These are phyloP conservation scores for Cryptophagus acutangulus DNA, from an alignment of 2,888 invertebrate genomes.

Conservation along the genomic window DNA sequence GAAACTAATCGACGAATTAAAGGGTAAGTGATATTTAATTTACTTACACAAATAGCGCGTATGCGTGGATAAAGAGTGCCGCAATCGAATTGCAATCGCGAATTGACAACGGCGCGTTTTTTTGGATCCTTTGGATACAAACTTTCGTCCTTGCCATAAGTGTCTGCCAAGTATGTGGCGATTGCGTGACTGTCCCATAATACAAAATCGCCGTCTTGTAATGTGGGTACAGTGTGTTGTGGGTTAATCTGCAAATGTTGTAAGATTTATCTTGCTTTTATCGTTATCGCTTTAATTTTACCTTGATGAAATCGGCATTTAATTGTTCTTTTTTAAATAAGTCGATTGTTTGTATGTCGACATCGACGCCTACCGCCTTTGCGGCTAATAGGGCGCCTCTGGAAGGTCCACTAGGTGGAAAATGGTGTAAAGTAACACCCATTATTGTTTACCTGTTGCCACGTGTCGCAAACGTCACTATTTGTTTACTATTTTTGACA, in stretches of 20 bases:
- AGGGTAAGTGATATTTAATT: neutral
- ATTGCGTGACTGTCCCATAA: conserved; percentile 68
- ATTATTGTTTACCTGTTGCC: too few relatives aligned
- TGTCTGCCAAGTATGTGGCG: conserved; percentile 57
- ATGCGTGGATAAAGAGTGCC: conserved; percentile 59
- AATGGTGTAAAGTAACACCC: conserved; percentile 57
- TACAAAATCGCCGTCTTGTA: conserved; percentile 61
- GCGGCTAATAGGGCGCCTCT: conserved; percentile 58
- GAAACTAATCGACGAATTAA: conserved; percentile 50
- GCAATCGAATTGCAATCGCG: conserved; percentile 60
- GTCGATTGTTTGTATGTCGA: conserved; percentile 53
- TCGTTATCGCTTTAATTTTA: conserved; percentile 28
- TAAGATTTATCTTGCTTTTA: too few relatives aligned
- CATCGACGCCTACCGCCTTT: conserved; percentile 54
- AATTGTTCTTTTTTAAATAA: conserved; percentile 58
- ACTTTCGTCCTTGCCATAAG: conserved; percentile 56
- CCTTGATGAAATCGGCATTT: conserved; percentile 51
- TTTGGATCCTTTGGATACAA: conserved; percentile 59
- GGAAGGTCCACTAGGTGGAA: conserved; percentile 58
- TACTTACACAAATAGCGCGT: conserved; percentile 57
- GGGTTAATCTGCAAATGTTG: conserved; percentile 59
- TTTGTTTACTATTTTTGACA: too few relatives aligned
- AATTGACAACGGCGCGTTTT: conserved; percentile 56
- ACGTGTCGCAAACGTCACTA: too few relatives aligned
- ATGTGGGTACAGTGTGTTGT: conserved; percentile 63